phyloP scores from a whole-genome alignment of 2,797 vertebrate genomes.

The Hirundo rustica region DNA sequence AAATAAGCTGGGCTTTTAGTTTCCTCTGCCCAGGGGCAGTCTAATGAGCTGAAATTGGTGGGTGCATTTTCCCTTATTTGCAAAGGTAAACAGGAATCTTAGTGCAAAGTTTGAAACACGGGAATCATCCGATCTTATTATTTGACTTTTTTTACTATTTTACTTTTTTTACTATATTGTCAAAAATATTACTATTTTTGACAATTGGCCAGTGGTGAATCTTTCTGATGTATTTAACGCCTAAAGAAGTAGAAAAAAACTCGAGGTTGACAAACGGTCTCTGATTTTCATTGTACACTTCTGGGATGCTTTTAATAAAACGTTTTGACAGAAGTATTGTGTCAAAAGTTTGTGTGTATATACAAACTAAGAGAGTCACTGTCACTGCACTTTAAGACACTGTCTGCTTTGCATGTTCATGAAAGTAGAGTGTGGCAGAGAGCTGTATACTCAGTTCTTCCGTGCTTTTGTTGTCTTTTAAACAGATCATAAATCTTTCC shows the following conservation, averaged over 20 bases:
- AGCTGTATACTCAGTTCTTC: background rate
- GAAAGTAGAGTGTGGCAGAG: background rate
- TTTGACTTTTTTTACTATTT: background rate
- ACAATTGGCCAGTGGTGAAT: background rate
- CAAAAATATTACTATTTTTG: too few relatives aligned
- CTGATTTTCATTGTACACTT: background rate
- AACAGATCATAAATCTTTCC: constrained; percentile 93
- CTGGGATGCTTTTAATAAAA: background rate
- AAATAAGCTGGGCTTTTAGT: background rate
- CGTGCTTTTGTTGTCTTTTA: constrained; percentile 36
- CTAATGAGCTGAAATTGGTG: background rate
- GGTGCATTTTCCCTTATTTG: background rate
- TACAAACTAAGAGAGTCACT: background rate
- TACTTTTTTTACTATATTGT: background rate
- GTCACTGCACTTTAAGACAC: background rate
- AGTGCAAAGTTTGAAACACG: background rate
- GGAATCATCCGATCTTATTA: background rate
- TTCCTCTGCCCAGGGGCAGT: background rate
- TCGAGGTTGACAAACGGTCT: background rate
- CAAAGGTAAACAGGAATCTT: background rate
- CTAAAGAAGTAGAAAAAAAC: background rate
- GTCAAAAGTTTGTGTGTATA: background rate
- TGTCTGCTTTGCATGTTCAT: background rate
- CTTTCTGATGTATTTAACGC: background rate
- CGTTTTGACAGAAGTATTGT: background rate